Base-by-base conservation (phyloP, 2,888 invertebrate genomes). In the Philopedon plagiatum region DNA sequence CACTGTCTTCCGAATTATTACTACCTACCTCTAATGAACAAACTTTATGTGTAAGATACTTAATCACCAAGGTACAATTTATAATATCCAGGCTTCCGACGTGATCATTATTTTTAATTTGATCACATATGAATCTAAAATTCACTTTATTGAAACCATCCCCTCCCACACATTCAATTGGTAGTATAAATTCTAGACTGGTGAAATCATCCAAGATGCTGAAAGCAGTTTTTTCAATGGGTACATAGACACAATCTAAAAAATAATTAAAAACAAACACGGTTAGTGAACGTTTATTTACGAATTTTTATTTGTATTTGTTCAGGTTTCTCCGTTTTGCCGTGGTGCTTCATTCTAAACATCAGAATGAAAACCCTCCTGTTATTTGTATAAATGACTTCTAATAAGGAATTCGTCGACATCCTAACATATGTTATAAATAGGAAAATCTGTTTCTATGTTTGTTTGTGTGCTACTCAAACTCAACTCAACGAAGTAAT, bases 11-110 rank as follows among this genome's bases (percentile, higher is more conserved):
- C n/a, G n/a, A n/a, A n/a, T n/a, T n/a, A n/a, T n/a, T n/a, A n/a
- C n/a, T 34, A 34, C 34, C 39, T 32, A 62, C 44, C 49, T 62
- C 32, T 5, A 21, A 11, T 21, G 62, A 49, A 19, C 62, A 62
- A 0, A 19, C 62, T 3, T 19, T 19, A 46, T 49, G 46, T 46
- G 62, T 62, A 19, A 18, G 1, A 19, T 49, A 46, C n/a, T 62
- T 46, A 29, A 62, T 29, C 15, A 5, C 8, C 8, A 54, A 29
- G 15, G n/a, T 54, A 18, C 51, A 54, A 9, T 54, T 54, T 15
- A 9, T 18, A 54, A 9, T 29, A 4, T 29, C 9, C 23, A 5
- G 7, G 4, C 2, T 9, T 0, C 1, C 29, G 15, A 54, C 18
- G 18, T 54, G 39, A 13, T 58, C 32, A 37, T 39, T 37, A 21